phyloP scores from a whole-genome alignment of 2,113 vertebrate genomes.

The Anoura caudifer region DNA sequence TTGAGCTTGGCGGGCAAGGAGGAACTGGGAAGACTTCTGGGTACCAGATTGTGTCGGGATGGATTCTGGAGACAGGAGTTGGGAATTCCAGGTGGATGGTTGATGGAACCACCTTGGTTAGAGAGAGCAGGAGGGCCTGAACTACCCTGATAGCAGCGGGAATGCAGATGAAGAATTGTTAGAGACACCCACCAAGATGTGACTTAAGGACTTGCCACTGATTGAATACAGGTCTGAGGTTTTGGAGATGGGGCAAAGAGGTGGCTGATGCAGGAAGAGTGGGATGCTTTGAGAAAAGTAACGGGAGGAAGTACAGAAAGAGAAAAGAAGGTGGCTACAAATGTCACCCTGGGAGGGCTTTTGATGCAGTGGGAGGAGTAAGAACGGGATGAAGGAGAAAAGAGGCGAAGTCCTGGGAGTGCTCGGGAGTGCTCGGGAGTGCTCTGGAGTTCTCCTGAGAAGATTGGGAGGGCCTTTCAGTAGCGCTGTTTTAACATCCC shows the following conservation, averaged over 20 bases:
- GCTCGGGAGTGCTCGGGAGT: not conserved
- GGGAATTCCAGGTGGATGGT: not conserved
- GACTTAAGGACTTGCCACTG: not conserved
- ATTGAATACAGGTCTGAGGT: not conserved
- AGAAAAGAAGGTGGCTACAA: not conserved
- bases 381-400: not conserved
- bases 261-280: not conserved
- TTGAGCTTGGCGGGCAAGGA: not conserved
- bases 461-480: too few species aligned
- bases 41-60: not conserved
- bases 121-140: not conserved
- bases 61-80: not conserved
- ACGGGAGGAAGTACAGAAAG: not conserved
- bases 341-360: not conserved
- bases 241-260: not conserved
- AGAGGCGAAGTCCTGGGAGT: not conserved
- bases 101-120: not conserved
- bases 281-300: not conserved
- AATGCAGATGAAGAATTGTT: not conserved
- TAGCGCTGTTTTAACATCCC: not conserved
- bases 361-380: not conserved
- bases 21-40: not conserved
- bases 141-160: not conserved
- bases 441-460: not conserved
- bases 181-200: too few species aligned